phyloP scores from a whole-genome alignment of 1,140 invertebrate genomes.

The Drosophila lacertosa region DNA sequence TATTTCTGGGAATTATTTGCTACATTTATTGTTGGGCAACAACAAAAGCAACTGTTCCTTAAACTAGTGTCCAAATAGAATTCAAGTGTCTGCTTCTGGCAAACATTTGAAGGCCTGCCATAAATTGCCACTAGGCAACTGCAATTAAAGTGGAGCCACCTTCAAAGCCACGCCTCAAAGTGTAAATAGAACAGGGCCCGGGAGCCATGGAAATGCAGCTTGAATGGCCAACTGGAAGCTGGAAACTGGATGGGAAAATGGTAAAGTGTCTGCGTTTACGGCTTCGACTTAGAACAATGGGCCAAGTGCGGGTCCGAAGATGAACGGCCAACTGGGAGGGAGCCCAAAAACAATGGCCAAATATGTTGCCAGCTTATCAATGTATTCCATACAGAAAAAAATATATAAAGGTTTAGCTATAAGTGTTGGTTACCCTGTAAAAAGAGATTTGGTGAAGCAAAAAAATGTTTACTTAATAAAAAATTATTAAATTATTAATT shows the following conservation, averaged over 20 bases:
- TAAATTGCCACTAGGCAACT: constrained; percentile 42
- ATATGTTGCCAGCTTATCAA: constrained; percentile 33
- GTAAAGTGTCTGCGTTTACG: constrained; percentile 25
- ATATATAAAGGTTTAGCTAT: neutral
- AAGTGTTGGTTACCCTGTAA: neutral
- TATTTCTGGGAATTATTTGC: too few species aligned
- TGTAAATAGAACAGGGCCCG: constrained; percentile 3
- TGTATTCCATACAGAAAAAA: constrained; percentile 6
- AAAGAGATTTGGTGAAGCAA: neutral
- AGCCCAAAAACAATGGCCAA: constrained; percentile 39
- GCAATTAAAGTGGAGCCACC: constrained; percentile 46
- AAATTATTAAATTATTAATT: neutral
- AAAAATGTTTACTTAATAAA: too few species aligned
- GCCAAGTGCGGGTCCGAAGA: constrained; percentile 16
- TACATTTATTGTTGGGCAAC: too few species aligned
- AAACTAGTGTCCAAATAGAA: neutral
- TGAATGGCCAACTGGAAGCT: neutral
- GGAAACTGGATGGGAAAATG: constrained; percentile 1
- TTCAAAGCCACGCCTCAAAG: constrained; percentile 7
- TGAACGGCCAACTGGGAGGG: constrained; percentile 19
- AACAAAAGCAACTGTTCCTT: too few species aligned
- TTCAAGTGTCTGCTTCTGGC: neutral
- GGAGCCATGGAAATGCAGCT: constrained; percentile 14
- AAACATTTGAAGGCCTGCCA: constrained; percentile 3
- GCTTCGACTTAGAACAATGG: constrained; percentile 38